These are phyloP conservation scores for Bufo bufo DNA, from an alignment of 2,113 vertebrate species.

Conservation along the genomic window DNA sequence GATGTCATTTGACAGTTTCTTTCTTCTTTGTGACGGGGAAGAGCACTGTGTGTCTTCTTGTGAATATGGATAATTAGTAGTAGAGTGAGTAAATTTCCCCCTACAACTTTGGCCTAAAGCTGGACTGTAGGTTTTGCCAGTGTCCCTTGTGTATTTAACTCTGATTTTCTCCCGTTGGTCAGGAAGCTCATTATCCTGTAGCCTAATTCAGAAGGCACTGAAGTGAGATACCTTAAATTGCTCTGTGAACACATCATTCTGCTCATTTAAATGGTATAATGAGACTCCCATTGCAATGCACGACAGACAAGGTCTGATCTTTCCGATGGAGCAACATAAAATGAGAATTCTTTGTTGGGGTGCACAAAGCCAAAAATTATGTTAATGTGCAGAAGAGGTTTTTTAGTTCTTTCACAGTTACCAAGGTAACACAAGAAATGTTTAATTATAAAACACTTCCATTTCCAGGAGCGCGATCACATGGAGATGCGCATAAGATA, in stretches of 20 bases:
- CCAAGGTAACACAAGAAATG: constrained; percentile 56
- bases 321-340: constrained; percentile 41
- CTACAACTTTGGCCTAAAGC: background rate
- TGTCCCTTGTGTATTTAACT: constrained; percentile 3
- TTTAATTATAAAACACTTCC: constrained; percentile 59
- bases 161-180: background rate
- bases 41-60: too few species aligned
- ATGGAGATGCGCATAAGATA: constrained; percentile 12
- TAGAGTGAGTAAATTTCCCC: background rate
- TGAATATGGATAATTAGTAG: too few species aligned
- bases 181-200: constrained; percentile 39
- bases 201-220: constrained; percentile 30
- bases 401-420: constrained; percentile 50
- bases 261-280: constrained; percentile 45
- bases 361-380: constrained; percentile 55
- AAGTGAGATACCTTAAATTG: constrained; percentile 19
- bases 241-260: constrained; percentile 32
- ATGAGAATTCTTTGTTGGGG: constrained; percentile 36
- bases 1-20: too few species aligned
- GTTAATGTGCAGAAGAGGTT: constrained; percentile 43
- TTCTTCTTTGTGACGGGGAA: too few species aligned
- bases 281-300: constrained; percentile 18
- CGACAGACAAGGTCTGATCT: constrained; percentile 17
- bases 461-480: constrained; percentile 47
- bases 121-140: background rate